Base-by-base conservation (phyloP, 2,113 vertebrate species). In the Aphyosemion australe region DNA sequence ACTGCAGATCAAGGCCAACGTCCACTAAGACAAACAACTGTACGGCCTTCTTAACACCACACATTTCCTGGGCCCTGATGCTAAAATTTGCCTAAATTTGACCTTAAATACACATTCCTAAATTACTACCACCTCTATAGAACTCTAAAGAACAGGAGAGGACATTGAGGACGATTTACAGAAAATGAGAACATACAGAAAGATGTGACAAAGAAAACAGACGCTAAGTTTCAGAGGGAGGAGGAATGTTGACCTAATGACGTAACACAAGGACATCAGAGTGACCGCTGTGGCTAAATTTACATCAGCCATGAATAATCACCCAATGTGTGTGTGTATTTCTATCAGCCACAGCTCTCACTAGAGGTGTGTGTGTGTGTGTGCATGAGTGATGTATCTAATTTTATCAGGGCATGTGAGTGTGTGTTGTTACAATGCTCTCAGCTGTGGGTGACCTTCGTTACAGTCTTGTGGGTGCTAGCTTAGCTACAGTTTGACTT, bases 181-280 rank as follows among this genome's bases (percentile, higher is more conserved):
- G 15, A 34, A 49, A 56, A 39, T 2, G 9, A 41, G 14, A n/a
- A n/a, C n/a, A 31, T 6, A 46, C 16, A 34, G 9, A 32, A 49
- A 13, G 34, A 52, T n/a, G 18, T 34, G 53, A 53, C 5, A 39
- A 58, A 39, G 16, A 6, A 21, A 34, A 45, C 21, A 47, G 51
- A 61, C n/a, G 21, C 47, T 31, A 53, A 43, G 7, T 7, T 18
- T 46, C 8, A 46, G n/a, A 12, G 9, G 32, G 42, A 20, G 43
- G 49, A 48, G 41, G 64, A 37, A 72, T 16, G 18, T 55, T 72
- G 74, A 74, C 55, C 63, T 59, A 68, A 34, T 78, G 79, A 76
- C 16, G 52, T 65, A 67, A 65, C 50, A 45, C 76, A 89, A 87
- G 87, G 85, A 78, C 87, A 83, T 21, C 18, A 15, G 69, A 47